Base-by-base conservation (phyloP, 2,113 vertebrate species). In the Hiodon alosoides region DNA sequence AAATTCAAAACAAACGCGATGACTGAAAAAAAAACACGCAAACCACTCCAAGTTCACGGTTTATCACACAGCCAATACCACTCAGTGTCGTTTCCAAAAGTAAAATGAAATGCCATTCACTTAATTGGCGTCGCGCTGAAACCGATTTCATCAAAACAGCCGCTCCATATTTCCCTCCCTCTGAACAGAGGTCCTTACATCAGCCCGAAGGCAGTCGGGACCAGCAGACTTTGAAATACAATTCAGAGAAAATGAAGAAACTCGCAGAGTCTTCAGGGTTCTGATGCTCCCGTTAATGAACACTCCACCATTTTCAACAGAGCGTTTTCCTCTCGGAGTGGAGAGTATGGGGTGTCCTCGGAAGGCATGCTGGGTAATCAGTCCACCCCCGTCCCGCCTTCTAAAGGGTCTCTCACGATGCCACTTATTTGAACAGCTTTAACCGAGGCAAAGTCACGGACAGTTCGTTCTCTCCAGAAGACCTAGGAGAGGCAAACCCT, bases 301-400 rank as follows among this genome's bases (percentile, higher is more conserved):
- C 13, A n/a, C 13, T 11, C 31, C 11, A 9, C 13, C 31, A 54
- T 46, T 54, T 54, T 55, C 62, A 52, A 31, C 51, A 31, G 69
- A 53, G 31, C 31, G 52, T 53, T 17, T 17, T 7, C 67, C 47
- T 69, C 16, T 54, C 17, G 57, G 51, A 70, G 8, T 31, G 69
- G 16, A 55, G 16, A 31, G 51, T 70, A 53, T 55, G 53, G 69
- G 51, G 17, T 17, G 69, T 16, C 16, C 16, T 70, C 69, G 54
- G 53, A 70, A 55, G 14, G 79, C 88, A 81, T 69, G 48, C 67
- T 69, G 16, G 52, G 11, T 53, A 16, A 16, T 65, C 80, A 83
- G 80, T 80, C 83, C 86, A 47, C 11, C 86, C 80, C 81, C 80
- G 81, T 82, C 76, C 81, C 79, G 75, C 80, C 82, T 79, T 79